These are phyloP conservation scores for Mellilla xanthometata DNA, from an alignment of 2,888 invertebrate genomes.

Conservation along the genomic window DNA sequence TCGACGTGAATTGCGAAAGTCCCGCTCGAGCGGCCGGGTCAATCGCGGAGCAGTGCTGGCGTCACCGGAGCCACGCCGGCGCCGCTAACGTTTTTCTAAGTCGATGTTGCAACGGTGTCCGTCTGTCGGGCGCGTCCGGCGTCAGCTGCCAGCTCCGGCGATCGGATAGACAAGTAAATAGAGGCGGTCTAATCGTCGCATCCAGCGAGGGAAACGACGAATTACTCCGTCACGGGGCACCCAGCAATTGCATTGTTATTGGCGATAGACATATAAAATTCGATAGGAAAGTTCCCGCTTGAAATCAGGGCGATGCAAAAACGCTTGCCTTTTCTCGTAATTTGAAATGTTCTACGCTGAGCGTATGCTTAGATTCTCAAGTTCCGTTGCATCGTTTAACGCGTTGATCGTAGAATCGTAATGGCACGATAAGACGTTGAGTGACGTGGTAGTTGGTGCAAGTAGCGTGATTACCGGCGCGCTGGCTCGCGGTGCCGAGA, in stretches of 20 bases:
- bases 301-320: conserved; percentile 22
- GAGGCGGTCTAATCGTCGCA: conserved; percentile 78
- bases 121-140: conserved; percentile 72
- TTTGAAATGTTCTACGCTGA: too few species aligned
- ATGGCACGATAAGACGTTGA: conserved; percentile 41
- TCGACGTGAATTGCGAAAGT: conserved; percentile 44
- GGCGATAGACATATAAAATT: conserved; percentile 55
- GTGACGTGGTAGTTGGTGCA: conserved; percentile 53
- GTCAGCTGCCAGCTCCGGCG: conserved; percentile 76
- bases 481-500: conserved; percentile 53
- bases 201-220: conserved; percentile 77
- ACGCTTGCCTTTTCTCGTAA: conserved; percentile 14
- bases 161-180: conserved; percentile 79
- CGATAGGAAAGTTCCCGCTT: conserved; percentile 33
- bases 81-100: conserved; percentile 80
- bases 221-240: conserved; percentile 74
- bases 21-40: conserved; percentile 41
- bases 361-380: conserved; percentile 22
- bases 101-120: conserved; percentile 76
- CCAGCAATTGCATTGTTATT: conserved; percentile 76
- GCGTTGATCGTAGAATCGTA: conserved; percentile 28
- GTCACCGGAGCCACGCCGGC: conserved; percentile 44
- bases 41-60: conserved; percentile 56
- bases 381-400: conserved; percentile 19
- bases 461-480: conserved; percentile 50